Evolutionary conservation across 2,888 invertebrate genomes (phyloP), one percentile per base, ranked within the genome.

Genomic region (Drosophila paramelanica): DNA sequence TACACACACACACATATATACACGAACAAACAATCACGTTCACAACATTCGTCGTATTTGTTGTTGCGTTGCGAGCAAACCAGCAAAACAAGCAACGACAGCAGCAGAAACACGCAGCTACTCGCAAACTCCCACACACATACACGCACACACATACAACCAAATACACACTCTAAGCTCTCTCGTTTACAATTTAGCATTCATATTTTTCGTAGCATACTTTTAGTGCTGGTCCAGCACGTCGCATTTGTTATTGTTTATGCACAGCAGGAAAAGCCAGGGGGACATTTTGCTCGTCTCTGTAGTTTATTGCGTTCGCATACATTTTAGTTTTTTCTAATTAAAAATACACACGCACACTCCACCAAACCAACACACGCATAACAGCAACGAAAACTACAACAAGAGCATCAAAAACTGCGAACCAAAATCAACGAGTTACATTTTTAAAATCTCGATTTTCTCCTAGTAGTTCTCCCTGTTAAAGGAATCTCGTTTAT

Each of bases 201-300:
- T 66, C 53, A 71, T 70, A 66, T 60, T 79, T 67, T 73, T 56
- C 75, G 70, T 88, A 67, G 86, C 86, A 88, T 83, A 83, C 86
- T 77, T 85, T 83, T 73, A 55, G 84, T 58, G 81, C 62, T 75
- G 81, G 51, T 62, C 55, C 42, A 49, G 62, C 67, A 69, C 67
- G 46, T 67, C 25, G 64, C 67, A 47, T 58, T 67, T 60, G 69
- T 69, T 59, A 46, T 67, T 67, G 59, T 58, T 56, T 69, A 57
- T 70, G 69, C 52, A 49, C 52, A 55, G 58, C 65, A 67, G 45
- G 50, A 62, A 52, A 39, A 27, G 71, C 64, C 59, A 17, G 31
- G 46, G 56, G 75, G 69, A 59, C 56, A 65, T 51, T 66, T 36
- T 5, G 23, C 43, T 52, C 17, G 60, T 58, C 60, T 69, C 56